These are phyloP conservation scores for Nibea coibor DNA, from an alignment of 2,113 vertebrate species.

Conservation along the genomic window DNA sequence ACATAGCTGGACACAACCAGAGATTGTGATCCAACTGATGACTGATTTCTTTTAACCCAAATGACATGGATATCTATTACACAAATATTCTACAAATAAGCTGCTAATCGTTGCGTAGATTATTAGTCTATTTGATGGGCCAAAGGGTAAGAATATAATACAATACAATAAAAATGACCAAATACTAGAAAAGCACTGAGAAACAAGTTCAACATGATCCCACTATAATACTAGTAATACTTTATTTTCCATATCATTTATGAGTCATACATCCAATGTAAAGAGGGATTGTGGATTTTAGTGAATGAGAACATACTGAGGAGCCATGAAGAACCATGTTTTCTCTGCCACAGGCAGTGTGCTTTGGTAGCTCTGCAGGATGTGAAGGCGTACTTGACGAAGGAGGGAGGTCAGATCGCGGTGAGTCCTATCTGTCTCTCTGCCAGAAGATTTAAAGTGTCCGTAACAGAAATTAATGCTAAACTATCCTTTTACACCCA, in stretches of 20 bases:
- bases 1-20: too few relatives aligned
- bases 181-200: background rate
- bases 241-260: background rate
- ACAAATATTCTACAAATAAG: background rate
- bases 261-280: background rate
- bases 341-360: constrained; percentile 86
- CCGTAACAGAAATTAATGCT: constrained; percentile 37
- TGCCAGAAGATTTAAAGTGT: background rate
- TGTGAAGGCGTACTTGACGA: constrained; percentile 90
- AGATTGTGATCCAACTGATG: background rate
- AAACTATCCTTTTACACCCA: constrained; percentile 16
- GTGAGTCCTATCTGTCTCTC: constrained; percentile 82
- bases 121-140: background rate
- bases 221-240: background rate
- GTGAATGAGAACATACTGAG: background rate
- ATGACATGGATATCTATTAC: background rate
- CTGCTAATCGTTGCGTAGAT: background rate
- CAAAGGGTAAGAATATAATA: background rate
- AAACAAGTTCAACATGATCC: background rate
- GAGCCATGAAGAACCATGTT: background rate
- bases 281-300: background rate
- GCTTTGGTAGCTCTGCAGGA: constrained; percentile 94
- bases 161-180: background rate
- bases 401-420: constrained; percentile 94
- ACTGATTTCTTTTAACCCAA: background rate